Percentiles rank a stretch among this genome's conserved stretches.
These are phyloP conservation scores for Charina bottae DNA, from an alignment of 2,113 vertebrate genomes.

Conservation along the genomic window DNA sequence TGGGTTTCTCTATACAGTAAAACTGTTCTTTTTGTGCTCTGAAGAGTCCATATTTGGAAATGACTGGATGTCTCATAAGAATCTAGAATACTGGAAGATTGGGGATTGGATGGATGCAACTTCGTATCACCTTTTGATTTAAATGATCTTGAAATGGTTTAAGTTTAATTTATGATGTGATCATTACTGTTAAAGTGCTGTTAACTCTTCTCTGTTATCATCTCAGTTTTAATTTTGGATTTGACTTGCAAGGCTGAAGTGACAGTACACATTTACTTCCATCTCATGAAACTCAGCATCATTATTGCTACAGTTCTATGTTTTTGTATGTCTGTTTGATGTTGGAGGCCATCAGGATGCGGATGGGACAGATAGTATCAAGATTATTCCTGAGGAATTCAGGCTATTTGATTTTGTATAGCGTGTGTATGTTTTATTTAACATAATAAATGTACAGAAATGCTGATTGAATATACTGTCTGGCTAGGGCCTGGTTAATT, in stretches of 20 bases:
- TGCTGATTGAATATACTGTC: background rate
- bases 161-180: conserved; percentile 11
- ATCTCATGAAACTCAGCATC: conserved; percentile 17
- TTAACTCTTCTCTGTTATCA: background rate
- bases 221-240: conserved; percentile 3
- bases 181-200: conserved; percentile 16
- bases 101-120: background rate
- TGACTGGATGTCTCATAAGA: conserved; percentile 1
- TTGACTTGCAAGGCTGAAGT: conserved; percentile 15
- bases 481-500: background rate
- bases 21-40: background rate
- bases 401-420: conserved; percentile 1
- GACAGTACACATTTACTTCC: conserved; percentile 24
- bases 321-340: background rate
- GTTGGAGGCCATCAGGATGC: conserved; percentile 14
- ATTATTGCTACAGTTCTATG: background rate
- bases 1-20: conserved; percentile 11
- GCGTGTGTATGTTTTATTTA: conserved; percentile 36
- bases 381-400: conserved; percentile 16
- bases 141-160: conserved; percentile 26
- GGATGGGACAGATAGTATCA: background rate
- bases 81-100: background rate
- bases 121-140: conserved; percentile 32
- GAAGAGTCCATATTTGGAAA: background rate
- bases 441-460: conserved; percentile 5